Base-by-base conservation (phyloP, 2,888 invertebrate species). In the Oxyscelio sp. region DNA sequence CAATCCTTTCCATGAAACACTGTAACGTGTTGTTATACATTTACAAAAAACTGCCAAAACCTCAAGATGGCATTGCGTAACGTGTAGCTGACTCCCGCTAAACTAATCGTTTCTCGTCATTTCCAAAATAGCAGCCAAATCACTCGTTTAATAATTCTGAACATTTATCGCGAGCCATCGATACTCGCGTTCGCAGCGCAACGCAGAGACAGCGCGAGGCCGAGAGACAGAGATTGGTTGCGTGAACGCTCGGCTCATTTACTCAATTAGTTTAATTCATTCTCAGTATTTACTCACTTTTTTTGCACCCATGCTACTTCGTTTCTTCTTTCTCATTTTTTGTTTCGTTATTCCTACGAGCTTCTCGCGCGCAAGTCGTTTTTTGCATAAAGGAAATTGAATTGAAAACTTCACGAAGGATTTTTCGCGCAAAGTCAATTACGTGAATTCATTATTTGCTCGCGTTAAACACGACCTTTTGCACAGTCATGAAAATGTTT, bases 261-360 rank as follows among this genome's bases (percentile, higher is more conserved):
- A 83, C 90, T 91, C 92, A 90, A 92, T 93, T 92, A 91, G 90
- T 90, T 91, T 91, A 92, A 92, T 92, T 92, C 90, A 92, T 92
- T 92, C 91, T 84, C 85, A 87, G 90, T 92, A 91, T 90, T 90
- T 90, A 88, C 87, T 86, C 81, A 73, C 70, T 77, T 85, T 85
- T 88, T 84, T 68, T 85, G 48, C 87, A 71, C 74, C 66, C 68
- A 40, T 68, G 66, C 73, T 65, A 58, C 78, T 61, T 68, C 45
- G 68, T 70, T 65, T 83, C 78, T 83, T 48, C 71, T 50, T 63
- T 75, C 22, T 65, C 21, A 5, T 31, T 65, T 24, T 9, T 52
- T 79, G 27, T 40, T 22, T 48, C 74, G 45, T 61, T 40, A 22
- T 63, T 61, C 15, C 43, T 70, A n/a, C 54, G 17, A 50, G 19